Percentiles rank a stretch among this genome's conserved stretches.
phyloP scores from a whole-genome alignment of 2,797 vertebrate genomes.

The Oreortyx pictus region DNA sequence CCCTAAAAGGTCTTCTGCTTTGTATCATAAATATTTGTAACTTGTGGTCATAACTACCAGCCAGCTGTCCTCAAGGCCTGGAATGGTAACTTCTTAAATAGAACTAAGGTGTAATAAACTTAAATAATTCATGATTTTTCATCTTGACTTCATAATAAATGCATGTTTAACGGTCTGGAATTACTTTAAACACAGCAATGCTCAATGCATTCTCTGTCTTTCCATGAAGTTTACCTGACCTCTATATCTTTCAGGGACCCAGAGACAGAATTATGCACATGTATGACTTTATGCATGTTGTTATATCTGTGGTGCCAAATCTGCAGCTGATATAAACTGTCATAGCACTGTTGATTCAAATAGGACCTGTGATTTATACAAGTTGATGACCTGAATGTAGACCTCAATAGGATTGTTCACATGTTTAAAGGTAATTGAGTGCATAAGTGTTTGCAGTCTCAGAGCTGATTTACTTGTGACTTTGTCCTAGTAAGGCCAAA shows the following conservation, averaged over 20 bases:
- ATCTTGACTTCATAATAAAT: constrained; percentile 42
- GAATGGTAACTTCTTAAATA: constrained; percentile 42
- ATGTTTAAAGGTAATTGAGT: background rate
- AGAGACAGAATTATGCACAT: background rate
- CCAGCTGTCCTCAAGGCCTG: constrained; percentile 29
- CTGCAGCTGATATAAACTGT: constrained; percentile 29
- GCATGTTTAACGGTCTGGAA: constrained; percentile 21
- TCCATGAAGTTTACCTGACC: background rate
- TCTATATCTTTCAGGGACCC: background rate
- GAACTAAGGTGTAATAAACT: constrained; percentile 66
- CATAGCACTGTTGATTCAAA: constrained; percentile 41
- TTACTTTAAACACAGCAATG: constrained; percentile 24
- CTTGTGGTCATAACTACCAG: constrained; percentile 67
- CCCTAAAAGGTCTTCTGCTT: constrained; percentile 71
- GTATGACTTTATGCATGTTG: background rate
- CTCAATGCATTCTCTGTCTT: background rate
- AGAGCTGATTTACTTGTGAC: background rate
- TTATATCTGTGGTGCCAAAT: background rate
- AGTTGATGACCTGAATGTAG: background rate
- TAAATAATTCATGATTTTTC: constrained; percentile 60
- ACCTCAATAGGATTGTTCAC: background rate
- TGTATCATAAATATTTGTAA: constrained; percentile 72
- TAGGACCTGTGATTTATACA: constrained; percentile 1
- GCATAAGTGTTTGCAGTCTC: background rate
- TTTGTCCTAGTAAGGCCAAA: background rate